Percentiles rank a stretch among this genome's conserved stretches.
Evolutionary conservation across 1,140 invertebrate genomes (phyloP).

Genomic region (Heliconius eleuchia): DNA sequence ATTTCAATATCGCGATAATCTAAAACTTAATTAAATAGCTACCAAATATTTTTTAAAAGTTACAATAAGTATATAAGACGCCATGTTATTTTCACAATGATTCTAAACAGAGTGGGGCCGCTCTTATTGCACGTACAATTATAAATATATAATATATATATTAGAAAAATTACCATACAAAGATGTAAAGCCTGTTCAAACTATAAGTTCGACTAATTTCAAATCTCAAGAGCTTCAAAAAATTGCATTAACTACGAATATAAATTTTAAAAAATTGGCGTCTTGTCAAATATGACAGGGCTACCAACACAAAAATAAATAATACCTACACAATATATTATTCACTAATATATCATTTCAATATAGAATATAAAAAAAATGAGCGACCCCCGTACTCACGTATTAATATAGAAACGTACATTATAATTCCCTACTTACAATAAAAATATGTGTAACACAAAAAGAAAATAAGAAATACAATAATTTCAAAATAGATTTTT

Average conservation of each 20-base stretch:
- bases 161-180: conserved; percentile 12
- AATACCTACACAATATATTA: conserved; percentile 2
- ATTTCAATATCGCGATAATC: conserved; percentile 62
- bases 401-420: conserved; percentile 56
- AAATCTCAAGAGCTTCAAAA: conserved; percentile 10
- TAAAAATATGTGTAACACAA: conserved; percentile 63
- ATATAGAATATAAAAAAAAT: conserved; percentile 27
- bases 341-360: conserved; percentile 1
- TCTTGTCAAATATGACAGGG: conserved; percentile 14
- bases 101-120: conserved; percentile 44
- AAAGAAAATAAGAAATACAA: conserved; percentile 59
- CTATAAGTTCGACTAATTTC: neutral
- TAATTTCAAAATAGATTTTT: conserved; percentile 43
- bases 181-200: neutral
- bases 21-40: conserved; percentile 77
- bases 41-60: conserved; percentile 72
- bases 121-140: conserved; percentile 47
- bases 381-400: conserved; percentile 50
- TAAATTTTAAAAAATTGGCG: neutral
- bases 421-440: conserved; percentile 72
- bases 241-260: neutral
- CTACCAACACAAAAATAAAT: conserved; percentile 2
- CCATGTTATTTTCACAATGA: conserved; percentile 68
- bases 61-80: conserved; percentile 74
- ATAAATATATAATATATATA: conserved; percentile 27